These are phyloP conservation scores for Mustela nigripes DNA, from an alignment of 2,113 vertebrate genomes.

Conservation along the genomic window DNA sequence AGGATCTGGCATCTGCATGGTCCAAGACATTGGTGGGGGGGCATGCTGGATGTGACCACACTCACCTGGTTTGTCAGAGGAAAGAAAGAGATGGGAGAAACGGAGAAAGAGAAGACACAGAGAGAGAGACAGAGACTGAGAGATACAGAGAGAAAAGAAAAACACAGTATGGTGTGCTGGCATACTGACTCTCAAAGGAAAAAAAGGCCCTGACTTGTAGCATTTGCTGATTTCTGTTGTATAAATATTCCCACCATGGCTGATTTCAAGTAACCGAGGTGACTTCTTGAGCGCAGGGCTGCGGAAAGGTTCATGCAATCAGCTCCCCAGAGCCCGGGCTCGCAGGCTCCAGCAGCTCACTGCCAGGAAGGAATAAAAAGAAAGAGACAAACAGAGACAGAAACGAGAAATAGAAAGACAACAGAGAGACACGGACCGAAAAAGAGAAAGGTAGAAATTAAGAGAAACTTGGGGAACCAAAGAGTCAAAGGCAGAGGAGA, in stretches of 20 bases:
- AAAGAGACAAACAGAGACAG: background rate
- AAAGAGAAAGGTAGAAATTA: background rate
- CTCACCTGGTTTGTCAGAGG: background rate
- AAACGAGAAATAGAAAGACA: background rate
- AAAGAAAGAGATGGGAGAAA: background rate
- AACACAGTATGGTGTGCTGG: background rate
- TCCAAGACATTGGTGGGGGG: background rate
- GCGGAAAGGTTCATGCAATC: constrained; percentile 10
- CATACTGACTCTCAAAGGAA: background rate
- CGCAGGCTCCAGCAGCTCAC: background rate
- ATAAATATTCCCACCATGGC: constrained; percentile 52
- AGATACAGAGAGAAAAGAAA: background rate
- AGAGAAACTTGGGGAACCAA: background rate
- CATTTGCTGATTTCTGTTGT: constrained; percentile 62
- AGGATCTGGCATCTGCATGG: background rate
- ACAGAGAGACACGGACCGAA: background rate
- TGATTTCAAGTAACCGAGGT: constrained; percentile 48
- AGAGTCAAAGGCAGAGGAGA: background rate
- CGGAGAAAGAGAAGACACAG: background rate
- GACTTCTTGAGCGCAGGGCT: background rate
- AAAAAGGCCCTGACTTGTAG: background rate
- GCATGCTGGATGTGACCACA: background rate
- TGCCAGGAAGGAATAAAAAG: constrained; percentile 21
- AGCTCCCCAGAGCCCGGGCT: constrained; percentile 42
- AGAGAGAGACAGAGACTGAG: background rate